phyloP scores from a whole-genome alignment of 2,113 vertebrate species.

The Calidris pugnax region DNA sequence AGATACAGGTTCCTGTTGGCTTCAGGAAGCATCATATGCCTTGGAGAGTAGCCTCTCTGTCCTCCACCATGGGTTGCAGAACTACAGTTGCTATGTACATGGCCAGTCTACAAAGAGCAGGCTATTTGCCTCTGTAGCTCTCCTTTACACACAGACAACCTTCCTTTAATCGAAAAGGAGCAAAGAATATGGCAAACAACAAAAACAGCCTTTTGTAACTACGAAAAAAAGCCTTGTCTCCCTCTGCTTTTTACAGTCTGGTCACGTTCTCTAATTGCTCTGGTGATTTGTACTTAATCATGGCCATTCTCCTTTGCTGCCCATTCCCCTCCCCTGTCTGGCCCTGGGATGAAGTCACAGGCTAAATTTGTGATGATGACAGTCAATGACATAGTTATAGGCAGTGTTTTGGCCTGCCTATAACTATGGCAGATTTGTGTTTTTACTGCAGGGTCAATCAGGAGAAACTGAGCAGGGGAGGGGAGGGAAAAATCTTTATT shows the following conservation, averaged over 20 bases:
- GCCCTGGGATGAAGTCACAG: conserved; percentile 40
- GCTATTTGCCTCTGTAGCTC: neutral
- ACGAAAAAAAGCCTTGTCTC: neutral
- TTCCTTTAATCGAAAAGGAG: neutral
- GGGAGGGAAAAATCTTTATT: neutral
- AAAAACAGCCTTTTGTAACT: neutral
- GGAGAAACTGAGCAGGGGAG: neutral
- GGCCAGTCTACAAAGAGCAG: neutral
- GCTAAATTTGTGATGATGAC: conserved; percentile 37
- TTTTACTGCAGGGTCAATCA: neutral
- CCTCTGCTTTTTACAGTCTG: neutral
- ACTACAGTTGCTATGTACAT: neutral
- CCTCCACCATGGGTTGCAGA: neutral
- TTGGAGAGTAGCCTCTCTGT: neutral
- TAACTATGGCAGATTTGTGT: neutral
- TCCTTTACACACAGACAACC: neutral
- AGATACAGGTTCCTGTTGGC: neutral
- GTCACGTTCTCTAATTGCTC: conserved; percentile 36
- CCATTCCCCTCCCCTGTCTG: conserved; percentile 13
- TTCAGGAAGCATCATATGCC: neutral
- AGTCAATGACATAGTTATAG: neutral
- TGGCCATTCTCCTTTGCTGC: conserved; percentile 25
- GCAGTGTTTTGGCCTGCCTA: neutral
- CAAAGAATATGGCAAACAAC: neutral
- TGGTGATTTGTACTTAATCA: conserved; percentile 56